These are phyloP conservation scores for Columbina picui DNA, from an alignment of 2,113 vertebrate genomes.

Conservation along the genomic window DNA sequence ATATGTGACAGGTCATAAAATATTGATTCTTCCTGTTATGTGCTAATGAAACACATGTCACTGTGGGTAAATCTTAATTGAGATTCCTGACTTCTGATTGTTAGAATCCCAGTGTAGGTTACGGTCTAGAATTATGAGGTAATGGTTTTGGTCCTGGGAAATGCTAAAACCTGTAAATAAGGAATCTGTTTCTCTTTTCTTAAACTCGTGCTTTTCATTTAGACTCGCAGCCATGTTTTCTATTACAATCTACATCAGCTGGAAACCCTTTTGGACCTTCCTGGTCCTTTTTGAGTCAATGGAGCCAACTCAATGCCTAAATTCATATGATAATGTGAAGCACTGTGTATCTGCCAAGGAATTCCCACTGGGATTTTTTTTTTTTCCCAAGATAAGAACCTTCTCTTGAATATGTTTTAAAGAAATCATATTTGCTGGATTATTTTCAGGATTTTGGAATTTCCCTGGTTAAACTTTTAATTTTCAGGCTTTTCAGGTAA, in stretches of 20 bases:
- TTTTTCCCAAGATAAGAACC: not conserved
- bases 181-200: not conserved
- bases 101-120: not conserved
- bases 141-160: not conserved
- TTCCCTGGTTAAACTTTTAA: not conserved
- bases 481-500: not conserved
- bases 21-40: constrained; percentile 23
- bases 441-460: not conserved
- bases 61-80: not conserved
- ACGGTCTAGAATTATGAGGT: not conserved
- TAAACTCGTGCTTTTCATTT: not conserved
- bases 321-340: not conserved
- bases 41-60: not conserved
- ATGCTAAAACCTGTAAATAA: not conserved
- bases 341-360: not conserved
- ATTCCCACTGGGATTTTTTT: not conserved
- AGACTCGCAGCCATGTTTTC: not conserved
- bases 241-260: not conserved
- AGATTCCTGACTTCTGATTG: not conserved
- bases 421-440: not conserved
- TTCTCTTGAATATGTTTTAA: not conserved
- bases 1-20: constrained; percentile 45
- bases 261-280: not conserved
- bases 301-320: not conserved
- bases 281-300: not conserved